Percentiles rank a stretch among this genome's conserved stretches.
Conservation (phyloP, 2,888 invertebrate species). For the Stenurella melanura region DNA sequence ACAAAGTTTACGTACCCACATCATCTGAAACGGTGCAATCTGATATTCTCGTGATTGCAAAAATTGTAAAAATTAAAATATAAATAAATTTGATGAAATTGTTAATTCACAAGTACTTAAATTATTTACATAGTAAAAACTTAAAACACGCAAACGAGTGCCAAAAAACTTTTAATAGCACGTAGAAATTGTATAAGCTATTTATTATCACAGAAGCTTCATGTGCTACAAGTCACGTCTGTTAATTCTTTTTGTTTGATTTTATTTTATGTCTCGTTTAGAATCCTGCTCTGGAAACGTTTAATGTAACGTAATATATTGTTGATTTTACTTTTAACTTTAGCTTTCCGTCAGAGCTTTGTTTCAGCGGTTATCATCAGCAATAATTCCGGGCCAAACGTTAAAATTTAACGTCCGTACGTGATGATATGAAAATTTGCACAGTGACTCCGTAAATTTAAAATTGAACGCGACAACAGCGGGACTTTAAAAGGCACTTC, state of each 20-base stretch:
- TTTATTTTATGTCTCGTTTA: conserved; percentile 16
- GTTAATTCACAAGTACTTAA: too few species aligned
- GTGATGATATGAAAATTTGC: conserved; percentile 26
- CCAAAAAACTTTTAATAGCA: not conserved
- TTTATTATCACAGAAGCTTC: not conserved
- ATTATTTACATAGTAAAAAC: too few species aligned
- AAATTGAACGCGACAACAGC: conserved; percentile 8
- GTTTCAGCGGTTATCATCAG: conserved; percentile 6
- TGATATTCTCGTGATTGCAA: too few species aligned
- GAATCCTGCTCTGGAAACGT: not conserved
- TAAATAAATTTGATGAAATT: too few species aligned
- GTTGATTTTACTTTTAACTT: conserved; percentile 23
- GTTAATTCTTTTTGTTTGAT: not conserved
- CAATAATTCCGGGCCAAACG: conserved; percentile 11
- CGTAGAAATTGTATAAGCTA: not conserved
- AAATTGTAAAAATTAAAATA: too few species aligned
- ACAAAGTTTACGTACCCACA: too few species aligned
- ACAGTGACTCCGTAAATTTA: conserved; percentile 21
- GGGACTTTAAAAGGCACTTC: conserved; percentile 10
- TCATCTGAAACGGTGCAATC: too few species aligned
- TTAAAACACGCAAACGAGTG: too few species aligned
- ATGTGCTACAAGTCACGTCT: conserved; percentile 7
- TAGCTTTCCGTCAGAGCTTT: not conserved
- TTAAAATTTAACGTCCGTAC: conserved; percentile 20
- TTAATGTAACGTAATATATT: conserved; percentile 13